phyloP scores from a whole-genome alignment of 1,140 invertebrate species.

The Trichonephila inaurata region DNA sequence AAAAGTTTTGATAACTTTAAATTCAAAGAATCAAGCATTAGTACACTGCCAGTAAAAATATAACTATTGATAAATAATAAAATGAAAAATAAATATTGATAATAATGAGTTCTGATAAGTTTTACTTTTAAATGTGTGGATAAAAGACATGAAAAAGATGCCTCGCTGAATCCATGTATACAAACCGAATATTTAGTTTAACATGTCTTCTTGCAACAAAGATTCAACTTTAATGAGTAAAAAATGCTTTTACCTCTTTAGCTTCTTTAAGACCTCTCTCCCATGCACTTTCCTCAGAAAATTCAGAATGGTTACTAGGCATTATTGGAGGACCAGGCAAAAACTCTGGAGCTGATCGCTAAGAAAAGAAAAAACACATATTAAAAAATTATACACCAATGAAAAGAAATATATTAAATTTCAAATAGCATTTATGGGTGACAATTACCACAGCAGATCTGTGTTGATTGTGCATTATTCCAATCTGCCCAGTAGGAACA shows the following conservation, averaged over 20 bases:
- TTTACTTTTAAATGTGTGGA: too few species aligned
- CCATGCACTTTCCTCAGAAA: conserved; percentile 91
- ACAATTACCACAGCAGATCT: neutral
- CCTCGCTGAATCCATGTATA: too few species aligned
- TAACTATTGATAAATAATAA: too few species aligned
- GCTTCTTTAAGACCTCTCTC: conserved; percentile 93
- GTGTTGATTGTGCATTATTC: neutral
- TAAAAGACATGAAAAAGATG: too few species aligned
- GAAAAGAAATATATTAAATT: neutral
- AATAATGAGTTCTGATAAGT: too few species aligned
- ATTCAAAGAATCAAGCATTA: too few species aligned
- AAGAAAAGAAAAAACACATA: neutral
- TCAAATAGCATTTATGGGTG: neutral
- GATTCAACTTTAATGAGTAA: too few species aligned
- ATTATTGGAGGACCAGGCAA: conserved; percentile 71
- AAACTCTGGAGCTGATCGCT: neutral
- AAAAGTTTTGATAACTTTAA: too few species aligned
- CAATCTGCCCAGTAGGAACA: neutral
- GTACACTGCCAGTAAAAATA: too few species aligned
- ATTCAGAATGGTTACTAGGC: conserved; percentile 81
- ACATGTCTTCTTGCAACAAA: too few species aligned
- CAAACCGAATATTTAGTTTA: too few species aligned
- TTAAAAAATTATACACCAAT: neutral
- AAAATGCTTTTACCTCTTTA: conserved; percentile 86
- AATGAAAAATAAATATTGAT: too few species aligned